These are phyloP conservation scores for Leptinotarsa peninsularis DNA, from an alignment of 2,888 invertebrate species.

Conservation along the genomic window DNA sequence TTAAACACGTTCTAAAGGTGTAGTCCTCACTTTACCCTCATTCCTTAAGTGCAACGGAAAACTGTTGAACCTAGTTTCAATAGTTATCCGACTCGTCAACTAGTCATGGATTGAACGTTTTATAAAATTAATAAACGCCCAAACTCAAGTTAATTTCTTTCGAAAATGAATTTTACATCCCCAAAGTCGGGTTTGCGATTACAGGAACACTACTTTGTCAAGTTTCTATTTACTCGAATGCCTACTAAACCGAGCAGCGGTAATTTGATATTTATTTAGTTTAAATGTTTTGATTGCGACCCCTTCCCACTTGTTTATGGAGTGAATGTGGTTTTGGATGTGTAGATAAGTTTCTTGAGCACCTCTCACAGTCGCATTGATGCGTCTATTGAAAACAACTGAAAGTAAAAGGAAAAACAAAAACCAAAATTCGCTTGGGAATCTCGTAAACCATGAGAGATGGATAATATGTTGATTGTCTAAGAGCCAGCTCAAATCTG, in stretches of 20 bases:
- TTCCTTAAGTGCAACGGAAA: background rate
- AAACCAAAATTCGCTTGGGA: too few relatives aligned
- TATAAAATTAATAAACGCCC: background rate
- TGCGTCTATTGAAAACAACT: too few relatives aligned
- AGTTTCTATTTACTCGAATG: constrained; percentile 9
- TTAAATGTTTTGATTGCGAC: background rate
- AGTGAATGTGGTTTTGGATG: too few relatives aligned
- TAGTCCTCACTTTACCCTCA: too few relatives aligned
- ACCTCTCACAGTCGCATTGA: too few relatives aligned
- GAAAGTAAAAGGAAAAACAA: too few relatives aligned
- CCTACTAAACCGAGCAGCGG: background rate
- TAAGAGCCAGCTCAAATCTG: too few relatives aligned
- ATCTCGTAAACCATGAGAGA: too few relatives aligned
- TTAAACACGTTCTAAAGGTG: too few relatives aligned
- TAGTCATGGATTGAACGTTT: background rate
- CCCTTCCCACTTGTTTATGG: background rate
- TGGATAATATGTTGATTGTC: too few relatives aligned
- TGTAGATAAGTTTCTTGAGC: too few relatives aligned
- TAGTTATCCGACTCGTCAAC: background rate
- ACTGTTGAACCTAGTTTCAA: background rate
- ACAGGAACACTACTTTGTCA: background rate
- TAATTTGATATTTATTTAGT: constrained; percentile 5
- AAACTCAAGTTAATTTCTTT: background rate
- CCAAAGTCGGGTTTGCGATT: background rate
- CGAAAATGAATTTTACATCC: background rate